Evolutionary conservation across 64 coral and sea anemone genomes (phyloP).

Genomic region (Actinia equina): DNA sequence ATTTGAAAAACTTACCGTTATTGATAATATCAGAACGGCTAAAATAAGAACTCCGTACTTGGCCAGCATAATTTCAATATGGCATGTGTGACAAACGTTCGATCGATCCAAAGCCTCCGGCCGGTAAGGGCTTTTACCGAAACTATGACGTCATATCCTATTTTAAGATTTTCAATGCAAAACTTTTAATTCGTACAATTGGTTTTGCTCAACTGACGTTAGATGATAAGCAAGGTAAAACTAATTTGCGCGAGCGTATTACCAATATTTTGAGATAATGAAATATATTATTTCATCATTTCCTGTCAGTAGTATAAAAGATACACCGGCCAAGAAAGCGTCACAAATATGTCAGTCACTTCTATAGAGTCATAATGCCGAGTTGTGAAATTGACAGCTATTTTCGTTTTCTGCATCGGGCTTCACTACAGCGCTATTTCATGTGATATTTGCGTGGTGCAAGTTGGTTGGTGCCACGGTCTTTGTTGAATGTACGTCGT

Average conservation of each 20-base stretch:
- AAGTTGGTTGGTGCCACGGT: too few relatives aligned
- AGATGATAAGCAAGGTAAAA: too few relatives aligned
- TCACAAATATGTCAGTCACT: neutral
- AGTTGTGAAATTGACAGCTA: too few relatives aligned
- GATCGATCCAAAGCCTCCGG: neutral
- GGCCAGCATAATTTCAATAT: neutral
- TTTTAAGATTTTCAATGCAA: neutral
- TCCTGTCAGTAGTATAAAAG: too few relatives aligned
- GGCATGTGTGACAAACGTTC: neutral
- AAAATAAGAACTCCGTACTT: neutral
- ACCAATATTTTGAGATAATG: too few relatives aligned
- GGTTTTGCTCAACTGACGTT: neutral
- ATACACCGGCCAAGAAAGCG: neutral
- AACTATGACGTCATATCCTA: neutral
- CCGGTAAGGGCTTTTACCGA: neutral
- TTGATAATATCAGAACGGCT: neutral
- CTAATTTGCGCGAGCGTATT: too few relatives aligned
- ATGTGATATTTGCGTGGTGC: too few relatives aligned
- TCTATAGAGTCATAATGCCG: too few relatives aligned
- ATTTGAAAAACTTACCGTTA: constrained; percentile 14
- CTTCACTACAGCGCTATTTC: neutral
- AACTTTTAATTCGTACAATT: neutral
- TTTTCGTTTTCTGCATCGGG: neutral
- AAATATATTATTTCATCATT: too few relatives aligned
- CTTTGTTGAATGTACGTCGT: too few relatives aligned